Conservation (phyloP, 23 tunicate genomes). For the Styela plicata region DNA sequence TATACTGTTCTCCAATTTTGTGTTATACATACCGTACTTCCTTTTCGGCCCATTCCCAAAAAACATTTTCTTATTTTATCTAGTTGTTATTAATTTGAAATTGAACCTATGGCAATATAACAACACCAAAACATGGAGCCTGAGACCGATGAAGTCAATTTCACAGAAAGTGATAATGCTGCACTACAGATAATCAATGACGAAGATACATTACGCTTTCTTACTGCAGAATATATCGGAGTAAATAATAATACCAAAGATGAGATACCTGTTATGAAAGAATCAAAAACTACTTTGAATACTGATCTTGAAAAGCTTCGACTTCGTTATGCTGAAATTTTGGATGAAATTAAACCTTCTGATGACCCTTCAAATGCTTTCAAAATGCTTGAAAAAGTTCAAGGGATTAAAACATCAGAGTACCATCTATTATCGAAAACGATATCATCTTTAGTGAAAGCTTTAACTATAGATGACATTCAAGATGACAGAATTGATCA, state of each 20-base stretch:
- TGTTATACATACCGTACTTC: no score
- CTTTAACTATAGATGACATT: not conserved
- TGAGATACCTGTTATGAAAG: not conserved
- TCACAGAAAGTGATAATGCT: not conserved
- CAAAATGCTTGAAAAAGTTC: not conserved
- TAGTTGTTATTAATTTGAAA: no score
- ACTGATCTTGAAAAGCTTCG: not conserved
- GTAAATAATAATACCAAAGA: not conserved
- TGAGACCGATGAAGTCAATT: not conserved
- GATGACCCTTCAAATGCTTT: not conserved
- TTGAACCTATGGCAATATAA: no score
- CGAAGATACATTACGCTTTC: not conserved
- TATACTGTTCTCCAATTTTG: no score
- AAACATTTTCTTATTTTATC: no score
- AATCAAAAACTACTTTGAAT: no score
- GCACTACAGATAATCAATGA: not conserved
- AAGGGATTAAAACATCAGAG: not conserved
- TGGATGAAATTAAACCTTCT: not conserved
- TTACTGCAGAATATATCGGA: not conserved
- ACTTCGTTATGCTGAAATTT: not conserved
- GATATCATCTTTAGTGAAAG: not conserved
- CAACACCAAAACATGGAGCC: no score
- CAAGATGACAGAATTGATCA: not conserved
- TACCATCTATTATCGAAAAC: not conserved
- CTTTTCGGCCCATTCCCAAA: no score